Conservation (phyloP, 2,113 vertebrate genomes). For the Oenanthe oenanthe region DNA sequence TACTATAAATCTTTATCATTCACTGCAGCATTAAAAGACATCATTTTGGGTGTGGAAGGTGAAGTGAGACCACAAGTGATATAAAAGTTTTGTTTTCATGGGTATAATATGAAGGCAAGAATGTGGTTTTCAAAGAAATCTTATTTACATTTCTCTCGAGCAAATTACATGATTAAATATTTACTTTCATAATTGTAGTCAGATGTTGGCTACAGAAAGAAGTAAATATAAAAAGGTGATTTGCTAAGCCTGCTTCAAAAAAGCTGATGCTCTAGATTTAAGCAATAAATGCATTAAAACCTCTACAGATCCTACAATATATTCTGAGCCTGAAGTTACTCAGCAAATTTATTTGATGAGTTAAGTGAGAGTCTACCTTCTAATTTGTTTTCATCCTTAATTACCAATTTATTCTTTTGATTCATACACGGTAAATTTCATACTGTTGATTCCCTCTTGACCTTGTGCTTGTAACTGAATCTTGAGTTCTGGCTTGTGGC, state of each 20-base stretch:
- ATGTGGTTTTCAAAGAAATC: background rate
- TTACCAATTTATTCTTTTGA: slow-evolving; percentile 90
- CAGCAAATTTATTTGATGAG: slow-evolving; percentile 79
- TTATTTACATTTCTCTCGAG: slow-evolving; percentile 57
- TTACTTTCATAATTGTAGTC: slow-evolving; percentile 65
- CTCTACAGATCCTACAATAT: slow-evolving; percentile 50
- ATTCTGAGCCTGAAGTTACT: slow-evolving; percentile 66
- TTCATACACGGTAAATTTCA: slow-evolving; percentile 86
- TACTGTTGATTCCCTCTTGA: slow-evolving; percentile 88
- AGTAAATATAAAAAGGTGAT: slow-evolving; percentile 49
- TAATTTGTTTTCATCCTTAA: slow-evolving; percentile 82
- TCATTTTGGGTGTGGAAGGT: background rate
- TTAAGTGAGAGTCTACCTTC: slow-evolving; percentile 77
- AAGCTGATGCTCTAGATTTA: slow-evolving; percentile 58
- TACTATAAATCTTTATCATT: background rate
- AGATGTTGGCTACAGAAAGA: slow-evolving; percentile 58
- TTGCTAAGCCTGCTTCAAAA: slow-evolving; percentile 48
- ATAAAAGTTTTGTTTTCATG: slow-evolving; percentile 4
- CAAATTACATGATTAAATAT: slow-evolving; percentile 61
- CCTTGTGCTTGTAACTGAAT: slow-evolving; percentile 84
- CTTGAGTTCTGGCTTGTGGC: slow-evolving; percentile 82
- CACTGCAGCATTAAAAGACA: background rate
- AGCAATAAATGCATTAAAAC: slow-evolving; percentile 70
- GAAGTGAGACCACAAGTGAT: background rate
- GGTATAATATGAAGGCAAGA: background rate